phyloP scores from a whole-genome alignment of 2,113 vertebrate genomes.

The Misgurnus anguillicaudatus region DNA sequence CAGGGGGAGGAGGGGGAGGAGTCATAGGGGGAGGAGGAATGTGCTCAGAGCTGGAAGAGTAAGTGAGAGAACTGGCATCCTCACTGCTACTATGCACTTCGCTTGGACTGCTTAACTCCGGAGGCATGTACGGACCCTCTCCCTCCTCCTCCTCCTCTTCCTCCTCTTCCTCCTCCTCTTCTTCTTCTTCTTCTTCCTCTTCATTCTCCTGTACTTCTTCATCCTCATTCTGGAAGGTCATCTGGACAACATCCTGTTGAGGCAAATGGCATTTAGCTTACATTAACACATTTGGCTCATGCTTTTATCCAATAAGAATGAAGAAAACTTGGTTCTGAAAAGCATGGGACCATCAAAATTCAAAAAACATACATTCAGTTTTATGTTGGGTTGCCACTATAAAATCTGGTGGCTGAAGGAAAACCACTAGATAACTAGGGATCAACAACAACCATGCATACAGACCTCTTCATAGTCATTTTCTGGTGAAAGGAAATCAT shows the following conservation, averaged over 20 bases:
- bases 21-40: conserved; percentile 87
- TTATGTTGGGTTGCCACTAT: no score
- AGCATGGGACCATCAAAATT: no score
- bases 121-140: conserved; percentile 82
- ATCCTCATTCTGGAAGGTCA: conserved; percentile 88
- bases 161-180: conserved; percentile 66
- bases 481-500: conserved; percentile 92
- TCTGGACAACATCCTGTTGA: conserved; percentile 80
- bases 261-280: conserved; percentile 39
- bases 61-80: conserved; percentile 93
- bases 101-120: conserved; percentile 89
- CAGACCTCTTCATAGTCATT: conserved; percentile 95
- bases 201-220: conserved; percentile 70
- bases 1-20: conserved; percentile 83
- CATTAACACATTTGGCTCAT: neutral
- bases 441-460: neutral
- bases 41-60: conserved; percentile 91
- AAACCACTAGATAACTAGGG: no score
- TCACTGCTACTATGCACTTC: conserved; percentile 86
- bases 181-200: conserved; percentile 62
- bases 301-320: neutral
- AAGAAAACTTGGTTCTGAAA: no score
- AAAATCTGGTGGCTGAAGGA: no score
- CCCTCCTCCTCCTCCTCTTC: conserved; percentile 74
- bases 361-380: no score